A percentile compares a stretch with the other conserved stretches of the same genome.
Evolutionary conservation across 2,888 invertebrate species (phyloP).

Genomic region (Hydraecia micacea): DNA sequence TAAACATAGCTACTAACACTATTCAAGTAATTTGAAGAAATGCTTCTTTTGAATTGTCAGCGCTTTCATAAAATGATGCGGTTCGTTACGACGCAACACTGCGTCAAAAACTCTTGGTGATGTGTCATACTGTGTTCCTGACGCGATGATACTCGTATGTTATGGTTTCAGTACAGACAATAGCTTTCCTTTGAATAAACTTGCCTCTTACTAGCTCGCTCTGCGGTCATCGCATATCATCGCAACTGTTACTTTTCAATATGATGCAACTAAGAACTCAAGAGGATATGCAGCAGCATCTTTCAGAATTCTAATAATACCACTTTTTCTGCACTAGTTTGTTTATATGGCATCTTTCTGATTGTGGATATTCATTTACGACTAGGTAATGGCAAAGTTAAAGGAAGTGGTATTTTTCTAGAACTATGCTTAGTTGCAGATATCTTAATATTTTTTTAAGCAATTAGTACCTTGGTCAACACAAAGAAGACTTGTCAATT

Average conservation of each 20-base stretch:
- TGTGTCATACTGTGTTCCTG: constrained; percentile 14
- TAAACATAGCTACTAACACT: not conserved
- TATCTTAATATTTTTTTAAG: not conserved
- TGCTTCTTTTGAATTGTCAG: not conserved
- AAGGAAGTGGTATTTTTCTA: too few species aligned
- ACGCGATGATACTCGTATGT: not conserved
- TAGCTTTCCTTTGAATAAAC: not conserved
- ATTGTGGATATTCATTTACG: not conserved
- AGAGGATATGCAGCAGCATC: not conserved
- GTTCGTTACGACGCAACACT: constrained; percentile 17
- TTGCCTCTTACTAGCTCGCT: not conserved
- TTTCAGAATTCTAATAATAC: not conserved
- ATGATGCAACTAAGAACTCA: not conserved
- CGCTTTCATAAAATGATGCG: constrained; percentile 36
- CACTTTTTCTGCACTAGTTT: not conserved
- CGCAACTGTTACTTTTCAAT: not conserved
- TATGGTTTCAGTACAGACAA: too few species aligned
- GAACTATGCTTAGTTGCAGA: not conserved
- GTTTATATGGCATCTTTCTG: not conserved
- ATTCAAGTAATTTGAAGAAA: not conserved
- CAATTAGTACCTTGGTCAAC: not conserved
- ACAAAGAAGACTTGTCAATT: not conserved
- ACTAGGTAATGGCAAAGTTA: too few species aligned
- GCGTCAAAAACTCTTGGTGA: constrained; percentile 35
- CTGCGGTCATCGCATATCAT: not conserved